Conservation (phyloP, 1,140 invertebrate genomes). For the Drosophila sproati region DNA sequence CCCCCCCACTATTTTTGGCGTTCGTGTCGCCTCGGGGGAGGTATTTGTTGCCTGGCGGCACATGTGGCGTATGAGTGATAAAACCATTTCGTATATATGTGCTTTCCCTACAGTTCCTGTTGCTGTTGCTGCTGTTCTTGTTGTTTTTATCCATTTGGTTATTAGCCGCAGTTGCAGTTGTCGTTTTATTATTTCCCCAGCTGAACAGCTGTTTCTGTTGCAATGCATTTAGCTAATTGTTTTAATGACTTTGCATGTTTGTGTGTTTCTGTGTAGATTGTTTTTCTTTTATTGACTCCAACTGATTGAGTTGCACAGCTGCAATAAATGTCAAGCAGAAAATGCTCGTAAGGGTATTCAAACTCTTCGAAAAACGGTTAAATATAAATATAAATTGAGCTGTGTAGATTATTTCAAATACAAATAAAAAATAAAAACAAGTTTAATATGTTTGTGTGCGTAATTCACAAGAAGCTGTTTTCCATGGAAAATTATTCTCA, state of each 20-base stretch:
- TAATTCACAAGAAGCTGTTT: too few relatives aligned
- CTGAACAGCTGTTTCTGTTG: constrained; percentile 2
- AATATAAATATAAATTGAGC: too few relatives aligned
- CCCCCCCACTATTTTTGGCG: too few relatives aligned
- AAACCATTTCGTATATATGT: constrained; percentile 54
- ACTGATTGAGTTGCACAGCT: constrained; percentile 13
- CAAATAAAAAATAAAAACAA: too few relatives aligned
- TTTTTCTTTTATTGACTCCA: not conserved
- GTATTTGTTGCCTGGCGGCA: not conserved
- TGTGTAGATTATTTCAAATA: too few relatives aligned
- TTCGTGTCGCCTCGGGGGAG: too few relatives aligned
- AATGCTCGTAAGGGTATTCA: not conserved
- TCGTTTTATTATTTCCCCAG: constrained; percentile 1
- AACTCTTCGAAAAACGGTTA: too few relatives aligned
- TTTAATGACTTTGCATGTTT: constrained; percentile 29
- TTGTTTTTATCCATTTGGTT: constrained; percentile 1
- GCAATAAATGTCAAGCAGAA: constrained; percentile 8
- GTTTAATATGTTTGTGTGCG: too few relatives aligned
- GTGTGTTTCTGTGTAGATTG: not conserved
- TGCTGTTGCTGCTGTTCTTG: not conserved
- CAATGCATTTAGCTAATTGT: constrained; percentile 24
- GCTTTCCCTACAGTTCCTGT: constrained; percentile 20
- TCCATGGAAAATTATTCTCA: too few relatives aligned
- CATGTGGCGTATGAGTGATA: constrained; percentile 73
- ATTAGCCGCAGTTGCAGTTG: constrained; percentile 14